These are phyloP conservation scores for Carlito syrichta DNA, from an alignment of 2,113 vertebrate species.

Conservation along the genomic window DNA sequence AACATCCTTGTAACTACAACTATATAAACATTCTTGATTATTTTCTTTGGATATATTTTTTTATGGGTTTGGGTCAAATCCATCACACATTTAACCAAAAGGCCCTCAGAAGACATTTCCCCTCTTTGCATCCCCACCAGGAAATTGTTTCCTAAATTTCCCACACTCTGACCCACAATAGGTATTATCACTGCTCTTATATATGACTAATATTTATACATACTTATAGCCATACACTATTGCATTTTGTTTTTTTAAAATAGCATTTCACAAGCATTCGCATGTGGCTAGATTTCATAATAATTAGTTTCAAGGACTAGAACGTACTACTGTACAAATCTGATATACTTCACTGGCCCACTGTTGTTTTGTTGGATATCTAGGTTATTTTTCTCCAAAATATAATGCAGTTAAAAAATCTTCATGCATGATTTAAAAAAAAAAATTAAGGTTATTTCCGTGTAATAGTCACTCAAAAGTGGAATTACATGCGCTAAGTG, in stretches of 20 bases:
- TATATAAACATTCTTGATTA: conserved; percentile 6
- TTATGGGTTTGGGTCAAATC: not conserved
- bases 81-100: conserved; percentile 24
- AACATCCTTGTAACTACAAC: not conserved
- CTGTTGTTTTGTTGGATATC: not conserved
- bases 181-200: conserved; percentile 25
- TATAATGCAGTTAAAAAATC: not conserved
- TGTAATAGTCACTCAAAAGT: conserved; percentile 4
- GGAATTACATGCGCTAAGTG: not conserved
- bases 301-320: not conserved
- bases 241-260: not conserved
- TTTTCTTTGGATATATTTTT: conserved; percentile 28
- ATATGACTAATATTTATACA: conserved; percentile 18
- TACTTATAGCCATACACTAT: not conserved
- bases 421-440: not conserved
- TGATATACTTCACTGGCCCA: not conserved
- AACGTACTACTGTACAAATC: not conserved
- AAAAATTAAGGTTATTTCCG: not conserved
- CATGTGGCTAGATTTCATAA: not conserved
- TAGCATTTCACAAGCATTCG: conserved; percentile 20
- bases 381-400: not conserved
- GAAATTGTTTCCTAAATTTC: not conserved
- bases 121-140: not conserved
- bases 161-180: not conserved
- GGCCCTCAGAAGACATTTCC: not conserved